Base-by-base conservation (phyloP, 2,797 vertebrate species). In the Acanthornis magna region DNA sequence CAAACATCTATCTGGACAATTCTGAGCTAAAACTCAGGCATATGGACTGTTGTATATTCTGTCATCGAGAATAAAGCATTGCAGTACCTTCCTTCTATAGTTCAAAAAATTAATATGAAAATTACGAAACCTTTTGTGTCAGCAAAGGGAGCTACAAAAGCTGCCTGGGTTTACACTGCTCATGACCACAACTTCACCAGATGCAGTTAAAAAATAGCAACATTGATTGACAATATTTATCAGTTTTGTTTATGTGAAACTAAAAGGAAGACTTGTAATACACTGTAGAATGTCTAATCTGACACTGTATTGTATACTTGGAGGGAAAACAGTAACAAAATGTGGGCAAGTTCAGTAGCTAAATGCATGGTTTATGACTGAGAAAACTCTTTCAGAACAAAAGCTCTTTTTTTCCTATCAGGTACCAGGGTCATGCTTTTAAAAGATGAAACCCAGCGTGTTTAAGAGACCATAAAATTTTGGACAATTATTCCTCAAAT, bases 151-250 rank as follows among this genome's bases (percentile, higher is more conserved):
- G 95, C 84, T 96, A 88, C 74, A 50, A 96, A 96, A 96, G 36
- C 89, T 93, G 85, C 85, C 66, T 65, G 89, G 71, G 77, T 78
- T 96, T 96, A 75, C 42, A n/a, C 71, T 84, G 87, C 82, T 97
- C 90, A 79, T 95, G 94, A 91, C 93, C 94, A 96, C 86, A 95
- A 72, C 92, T 97, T 97, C 93, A 84, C 95, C 91, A 96, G 95
- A 96, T 67, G 96, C 75, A 96, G 91, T 93, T 97, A 97, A 97
- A 96, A 98, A 98, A 97, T 96, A 97, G 30, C 87, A 91, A 94
- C 88, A 93, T 91, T 90, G 96, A 97, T 95, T 97, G 96, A 97
- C 97, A 97, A 95, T 97, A 97, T 98, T 97, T 97, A 97, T 97
- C 88, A 66, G 74, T 94, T 96, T 95, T 98, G 97, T 97, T 97